Evolutionary conservation across 2,888 invertebrate genomes (phyloP).

Genomic region (Steinernema hermaphroditum): DNA sequence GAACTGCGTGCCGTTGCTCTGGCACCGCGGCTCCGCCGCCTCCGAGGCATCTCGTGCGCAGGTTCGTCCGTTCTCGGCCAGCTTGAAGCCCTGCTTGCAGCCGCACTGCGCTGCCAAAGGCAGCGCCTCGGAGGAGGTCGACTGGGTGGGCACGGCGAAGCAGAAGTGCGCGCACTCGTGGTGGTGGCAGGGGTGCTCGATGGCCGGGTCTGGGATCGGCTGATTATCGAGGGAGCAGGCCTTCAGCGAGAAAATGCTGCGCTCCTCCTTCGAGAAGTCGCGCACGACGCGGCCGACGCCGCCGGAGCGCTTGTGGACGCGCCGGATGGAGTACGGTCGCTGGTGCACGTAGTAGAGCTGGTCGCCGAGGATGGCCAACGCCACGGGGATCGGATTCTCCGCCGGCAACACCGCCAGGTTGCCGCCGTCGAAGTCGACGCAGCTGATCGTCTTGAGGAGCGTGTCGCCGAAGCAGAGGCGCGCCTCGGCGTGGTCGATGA

Average conservation of each 20-base stretch:
- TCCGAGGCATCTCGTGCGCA: slow-evolving; percentile 58
- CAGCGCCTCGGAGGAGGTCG: slow-evolving; percentile 34
- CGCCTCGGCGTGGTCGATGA: slow-evolving; percentile 67
- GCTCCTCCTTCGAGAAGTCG: slow-evolving; percentile 58
- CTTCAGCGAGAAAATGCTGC: slow-evolving; percentile 60
- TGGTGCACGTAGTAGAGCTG: slow-evolving; percentile 97
- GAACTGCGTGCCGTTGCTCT: slow-evolving; percentile 71
- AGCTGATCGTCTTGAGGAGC: slow-evolving; percentile 73
- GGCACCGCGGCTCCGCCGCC: slow-evolving; percentile 52
- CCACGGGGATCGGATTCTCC: slow-evolving; percentile 62
- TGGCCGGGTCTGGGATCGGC: slow-evolving; percentile 57
- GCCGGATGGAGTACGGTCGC: slow-evolving; percentile 89
- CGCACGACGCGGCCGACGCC: slow-evolving; percentile 58
- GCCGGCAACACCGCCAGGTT: slow-evolving; percentile 48
- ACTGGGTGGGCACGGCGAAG: slow-evolving; percentile 71
- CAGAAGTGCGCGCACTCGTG: slow-evolving; percentile 93
- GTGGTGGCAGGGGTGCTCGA: slow-evolving; percentile 70
- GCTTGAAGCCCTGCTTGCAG: slow-evolving; percentile 61
- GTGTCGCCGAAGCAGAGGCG: slow-evolving; percentile 69
- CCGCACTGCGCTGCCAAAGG: slow-evolving; percentile 57
- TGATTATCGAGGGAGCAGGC: slow-evolving; percentile 62
- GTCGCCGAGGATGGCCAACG: slow-evolving; percentile 69
- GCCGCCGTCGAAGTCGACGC: slow-evolving; percentile 64
- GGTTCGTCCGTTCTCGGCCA: slow-evolving; percentile 56
- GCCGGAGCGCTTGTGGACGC: slow-evolving; percentile 81